A percentile compares a stretch with the other conserved stretches of the same genome.
phyloP scores from a whole-genome alignment of 2,797 vertebrate species.

The Acanthurus leucopareius region DNA sequence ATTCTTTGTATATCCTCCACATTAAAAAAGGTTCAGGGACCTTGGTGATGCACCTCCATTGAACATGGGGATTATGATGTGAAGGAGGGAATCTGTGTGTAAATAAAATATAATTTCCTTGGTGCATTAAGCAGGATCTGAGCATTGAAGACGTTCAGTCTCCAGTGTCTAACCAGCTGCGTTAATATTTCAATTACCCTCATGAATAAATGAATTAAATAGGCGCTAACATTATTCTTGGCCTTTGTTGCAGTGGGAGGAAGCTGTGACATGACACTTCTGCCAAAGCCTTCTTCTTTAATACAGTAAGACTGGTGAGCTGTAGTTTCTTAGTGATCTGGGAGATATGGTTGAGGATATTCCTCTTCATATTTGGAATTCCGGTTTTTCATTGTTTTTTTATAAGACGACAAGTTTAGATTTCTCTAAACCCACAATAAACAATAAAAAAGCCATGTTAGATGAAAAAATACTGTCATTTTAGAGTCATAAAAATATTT shows the following conservation, averaged over 20 bases:
- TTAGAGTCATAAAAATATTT: not conserved
- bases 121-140: conserved; percentile 50
- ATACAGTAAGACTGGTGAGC: conserved; percentile 32
- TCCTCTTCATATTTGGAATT: conserved; percentile 3
- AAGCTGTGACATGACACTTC: conserved; percentile 49
- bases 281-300: conserved; percentile 41
- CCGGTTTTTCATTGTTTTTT: not conserved
- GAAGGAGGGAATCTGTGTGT: conserved; percentile 40
- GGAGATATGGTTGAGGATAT: conserved; percentile 8
- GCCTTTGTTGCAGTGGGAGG: conserved; percentile 57
- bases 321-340: conserved; percentile 32
- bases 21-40: conserved; percentile 10
- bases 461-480: not conserved
- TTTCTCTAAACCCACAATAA: not conserved
- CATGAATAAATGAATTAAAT: conserved; percentile 83
- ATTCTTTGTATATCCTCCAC: not conserved
- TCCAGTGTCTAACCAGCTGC: conserved; percentile 67
- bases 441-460: not conserved
- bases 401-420: conserved; percentile 4
- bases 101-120: conserved; percentile 78
- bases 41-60: conserved; percentile 21
- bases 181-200: conserved; percentile 86
- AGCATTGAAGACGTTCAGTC: conserved; percentile 58
- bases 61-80: conserved; percentile 39
- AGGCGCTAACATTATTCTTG: conserved; percentile 71